A percentile compares a stretch with the other conserved stretches of the same genome.
phyloP scores from a whole-genome alignment of 64 coral and sea anemone species.

The Hydrozoanthus tunicans region DNA sequence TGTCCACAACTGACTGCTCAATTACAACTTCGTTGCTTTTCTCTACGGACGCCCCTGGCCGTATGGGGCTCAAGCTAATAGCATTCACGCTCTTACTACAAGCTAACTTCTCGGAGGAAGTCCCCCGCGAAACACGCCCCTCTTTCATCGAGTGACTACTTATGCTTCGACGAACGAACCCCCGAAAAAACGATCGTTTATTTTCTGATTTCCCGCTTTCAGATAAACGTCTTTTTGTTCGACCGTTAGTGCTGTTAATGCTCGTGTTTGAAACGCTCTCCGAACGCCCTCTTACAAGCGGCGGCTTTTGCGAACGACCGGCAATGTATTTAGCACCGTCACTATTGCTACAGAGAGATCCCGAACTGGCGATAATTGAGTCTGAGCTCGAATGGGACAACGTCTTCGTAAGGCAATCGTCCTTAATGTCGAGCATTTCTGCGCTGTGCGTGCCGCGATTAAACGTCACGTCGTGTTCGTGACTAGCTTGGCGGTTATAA shows the following conservation, averaged over 20 bases:
- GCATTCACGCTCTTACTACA: constrained; percentile 72
- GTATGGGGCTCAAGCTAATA: constrained; percentile 28
- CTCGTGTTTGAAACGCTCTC: constrained; percentile 68
- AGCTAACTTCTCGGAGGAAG: constrained; percentile 63
- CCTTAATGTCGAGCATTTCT: constrained; percentile 69
- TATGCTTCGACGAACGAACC: constrained; percentile 73
- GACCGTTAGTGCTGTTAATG: constrained; percentile 39
- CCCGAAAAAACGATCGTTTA: constrained; percentile 76
- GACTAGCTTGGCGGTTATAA: constrained; percentile 62
- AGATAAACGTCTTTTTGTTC: constrained; percentile 72
- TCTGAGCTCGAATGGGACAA: constrained; percentile 73
- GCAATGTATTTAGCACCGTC: constrained; percentile 22
- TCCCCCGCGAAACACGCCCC: constrained; percentile 52
- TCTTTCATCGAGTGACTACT: constrained; percentile 93
- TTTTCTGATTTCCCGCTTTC: constrained; percentile 72
- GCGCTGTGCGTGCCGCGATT: constrained; percentile 59
- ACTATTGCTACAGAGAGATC: constrained; percentile 42
- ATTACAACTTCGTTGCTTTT: constrained; percentile 58
- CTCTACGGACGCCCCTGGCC: constrained; percentile 10
- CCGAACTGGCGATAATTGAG: constrained; percentile 67
- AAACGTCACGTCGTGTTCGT: constrained; percentile 57
- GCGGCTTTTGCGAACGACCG: constrained; percentile 36
- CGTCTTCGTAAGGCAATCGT: background rate
- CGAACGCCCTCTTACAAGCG: constrained; percentile 68
- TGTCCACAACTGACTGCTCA: constrained; percentile 58